Evolutionary conservation across 2,797 vertebrate species (phyloP), one percentile per base, ranked within the genome.

Genomic region (Anisognathus igniventris): DNA sequence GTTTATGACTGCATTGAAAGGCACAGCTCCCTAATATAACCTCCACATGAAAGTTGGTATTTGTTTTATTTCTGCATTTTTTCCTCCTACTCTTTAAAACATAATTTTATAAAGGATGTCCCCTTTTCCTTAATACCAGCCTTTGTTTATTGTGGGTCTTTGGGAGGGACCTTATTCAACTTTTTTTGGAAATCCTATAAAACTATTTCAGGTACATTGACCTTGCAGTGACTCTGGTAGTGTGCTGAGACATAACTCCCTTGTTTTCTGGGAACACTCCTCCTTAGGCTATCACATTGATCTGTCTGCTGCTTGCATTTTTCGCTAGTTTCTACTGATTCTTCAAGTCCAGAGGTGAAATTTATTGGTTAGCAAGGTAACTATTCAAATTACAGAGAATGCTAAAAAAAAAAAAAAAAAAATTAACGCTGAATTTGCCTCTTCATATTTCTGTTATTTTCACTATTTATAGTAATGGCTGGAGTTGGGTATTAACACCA

Each of bases 261-360:
- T 25, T 45, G 2, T 86, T 84, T 61, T 39, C 77, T 72, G 47
- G 64, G 21, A 80, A 56, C 7, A 2, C 2, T 51, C 7, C 4
- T 66, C 12, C 2, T 8, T 48, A 72, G 37, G 27, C 13, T 61
- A 3, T 35, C 2, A 2, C 2, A 2, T 4, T 40, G 42, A 28
- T 48, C 37, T 30, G 30, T 16, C 28, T 30, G 47, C 35, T 85
- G 22, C 35, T 85, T 60, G 28, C 13, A 2, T 66, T 73, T 82
- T 47, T 66, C 82, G 16, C 31, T 66, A 48, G 5, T 71, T 88
- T 86, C 40, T 73, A 79, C n/a, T 25, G 48, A 15, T 76, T 76
- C 74, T 56, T 66, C 4, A 71, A 58, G 13, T 30, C 18, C 12
- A 51, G 47, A 51, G 25, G 13, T 47, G 20, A 53, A 44, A 73